phyloP scores from a whole-genome alignment of 2,888 invertebrate genomes.

The Drosophila macrospina region DNA sequence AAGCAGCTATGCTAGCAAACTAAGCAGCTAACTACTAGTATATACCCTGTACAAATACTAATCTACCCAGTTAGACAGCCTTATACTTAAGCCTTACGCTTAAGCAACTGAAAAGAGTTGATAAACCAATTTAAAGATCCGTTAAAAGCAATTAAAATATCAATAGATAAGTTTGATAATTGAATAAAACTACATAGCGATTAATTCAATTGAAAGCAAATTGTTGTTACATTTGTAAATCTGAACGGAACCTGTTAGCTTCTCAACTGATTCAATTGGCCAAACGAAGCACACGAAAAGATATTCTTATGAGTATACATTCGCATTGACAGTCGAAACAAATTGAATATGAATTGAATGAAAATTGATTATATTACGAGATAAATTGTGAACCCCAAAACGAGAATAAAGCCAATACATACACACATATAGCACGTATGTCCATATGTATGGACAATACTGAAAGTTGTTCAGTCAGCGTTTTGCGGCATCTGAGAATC shows the following conservation, averaged over 20 bases:
- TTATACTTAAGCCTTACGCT: no score
- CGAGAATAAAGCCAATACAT: neutral
- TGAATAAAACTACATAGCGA: no score
- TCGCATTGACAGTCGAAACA: conserved; percentile 34
- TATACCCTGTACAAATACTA: neutral
- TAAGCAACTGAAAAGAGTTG: neutral
- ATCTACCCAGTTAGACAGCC: no score
- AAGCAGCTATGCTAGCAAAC: neutral
- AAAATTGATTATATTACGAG: conserved; percentile 43
- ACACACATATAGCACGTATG: neutral
- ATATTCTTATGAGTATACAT: conserved; percentile 14
- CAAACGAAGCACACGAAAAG: conserved; percentile 8
- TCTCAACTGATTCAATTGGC: conserved; percentile 3
- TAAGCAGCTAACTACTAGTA: neutral
- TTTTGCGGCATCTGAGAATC: conserved; percentile 7
- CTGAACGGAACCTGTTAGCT: conserved; percentile 1
- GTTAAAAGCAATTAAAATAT: no score
- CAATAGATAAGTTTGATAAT: no score
- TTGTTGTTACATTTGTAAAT: neutral
- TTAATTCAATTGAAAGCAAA: neutral
- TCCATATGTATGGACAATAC: neutral
- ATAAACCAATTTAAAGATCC: no score
- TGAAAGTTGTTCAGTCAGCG: conserved; percentile 21
- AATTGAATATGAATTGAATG: conserved; percentile 53
- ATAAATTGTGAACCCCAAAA: conserved; percentile 23